A percentile compares a stretch with the other conserved stretches of the same genome.
Conservation (phyloP, 2,113 vertebrate genomes). For the Crotalus tigris region DNA sequence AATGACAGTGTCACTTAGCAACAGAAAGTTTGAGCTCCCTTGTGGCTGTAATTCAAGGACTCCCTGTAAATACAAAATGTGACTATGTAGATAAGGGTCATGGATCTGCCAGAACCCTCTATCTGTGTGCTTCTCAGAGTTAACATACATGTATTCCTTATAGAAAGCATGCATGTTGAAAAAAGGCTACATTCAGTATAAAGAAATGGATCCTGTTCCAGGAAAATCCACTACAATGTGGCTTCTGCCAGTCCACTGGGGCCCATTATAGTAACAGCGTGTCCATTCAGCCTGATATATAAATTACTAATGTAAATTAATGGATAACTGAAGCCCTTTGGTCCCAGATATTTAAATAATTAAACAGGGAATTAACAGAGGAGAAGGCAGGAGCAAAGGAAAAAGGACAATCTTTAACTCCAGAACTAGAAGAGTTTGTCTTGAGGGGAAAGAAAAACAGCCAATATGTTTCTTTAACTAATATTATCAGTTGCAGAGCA, state of each 20-base stretch:
- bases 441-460: constrained; percentile 33
- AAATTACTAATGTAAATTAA: constrained; percentile 77
- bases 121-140: not conserved
- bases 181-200: constrained; percentile 25
- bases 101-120: not conserved
- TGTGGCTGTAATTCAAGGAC: no score
- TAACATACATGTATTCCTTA: not conserved
- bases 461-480: not conserved
- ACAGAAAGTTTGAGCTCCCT: no score
- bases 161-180: rapidly evolving
- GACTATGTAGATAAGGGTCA: not conserved
- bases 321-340: constrained; percentile 68
- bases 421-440: constrained; percentile 17
- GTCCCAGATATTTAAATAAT: constrained; percentile 73
- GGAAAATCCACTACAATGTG: constrained; percentile 47
- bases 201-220: constrained; percentile 52
- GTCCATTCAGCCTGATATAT: constrained; percentile 64
- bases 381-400: constrained; percentile 22
- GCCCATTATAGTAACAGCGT: constrained; percentile 60
- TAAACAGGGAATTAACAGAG: constrained; percentile 66
- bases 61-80: not conserved
- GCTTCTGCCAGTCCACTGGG: constrained; percentile 53
- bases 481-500: not conserved
- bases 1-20: no score
- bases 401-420: constrained; percentile 44